Base-by-base conservation (phyloP, 2,113 vertebrate species). In the Serilophus lunatus region DNA sequence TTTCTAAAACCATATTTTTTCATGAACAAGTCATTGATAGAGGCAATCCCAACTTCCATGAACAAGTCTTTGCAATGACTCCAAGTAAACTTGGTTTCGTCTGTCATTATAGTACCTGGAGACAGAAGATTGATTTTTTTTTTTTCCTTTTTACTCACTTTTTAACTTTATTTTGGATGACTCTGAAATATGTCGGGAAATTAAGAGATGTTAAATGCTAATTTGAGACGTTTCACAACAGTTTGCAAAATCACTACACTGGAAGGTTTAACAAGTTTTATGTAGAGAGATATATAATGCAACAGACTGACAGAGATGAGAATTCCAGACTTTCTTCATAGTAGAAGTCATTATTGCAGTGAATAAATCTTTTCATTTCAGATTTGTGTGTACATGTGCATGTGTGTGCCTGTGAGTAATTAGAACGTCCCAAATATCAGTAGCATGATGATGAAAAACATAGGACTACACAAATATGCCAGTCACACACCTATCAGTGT, bases 141-240 rank as follows among this genome's bases (percentile, higher is more conserved):
- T 23, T 33, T 40, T 36, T 33, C 4, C 9, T 70, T 90, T 88
- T 66, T 31, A 63, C 5, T 61, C 12, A 14, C 44, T 69, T 87
- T 42, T 86, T 60, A 9, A 18, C 88, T 88, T 90, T 86, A 60
- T 79, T 59, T 40, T 66, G 63, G 70, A 76, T 74, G 36, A 89
- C 72, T 0, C 3, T 40, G 45, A 47, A 79, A 45, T 42, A 79
- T 50, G n/a, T 56, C 86, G 93, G 35, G 80, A 92, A 95, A 53
- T 61, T 71, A 84, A 61, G 61, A 86, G 51, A 92, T 57, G 49
- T 65, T 68, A 87, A 79, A 93, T 61, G 40, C 9, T 57, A 72
- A 85, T 85, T 93, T 94, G 63, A 76, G 38, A 76, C 10, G 7
- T 97, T 97, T 89, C 94, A 85, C 78, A 94, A 79, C 22, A 82